Evolutionary conservation across 2,113 vertebrate genomes (phyloP).

Genomic region (Tor tambroides): DNA sequence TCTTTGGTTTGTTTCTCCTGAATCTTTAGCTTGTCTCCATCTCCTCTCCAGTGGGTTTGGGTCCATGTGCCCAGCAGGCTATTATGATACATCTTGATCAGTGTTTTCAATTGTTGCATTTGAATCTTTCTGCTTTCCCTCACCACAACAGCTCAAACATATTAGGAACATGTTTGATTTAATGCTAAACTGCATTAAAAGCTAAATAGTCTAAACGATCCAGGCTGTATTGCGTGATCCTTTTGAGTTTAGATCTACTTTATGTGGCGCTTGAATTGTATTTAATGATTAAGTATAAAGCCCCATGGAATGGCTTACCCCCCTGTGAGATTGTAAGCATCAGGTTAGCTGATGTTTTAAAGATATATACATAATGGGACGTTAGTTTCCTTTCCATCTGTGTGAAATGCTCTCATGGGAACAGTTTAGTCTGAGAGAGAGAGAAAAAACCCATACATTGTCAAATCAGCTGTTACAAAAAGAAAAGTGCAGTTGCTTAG

Average conservation of each 20-base stretch:
- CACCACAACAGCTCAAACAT: conserved; percentile 57
- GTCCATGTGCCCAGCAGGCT: conserved; percentile 31
- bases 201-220: conserved; percentile 47
- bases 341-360: conserved; percentile 45
- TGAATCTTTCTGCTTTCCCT: conserved; percentile 39
- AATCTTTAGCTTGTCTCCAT: background rate
- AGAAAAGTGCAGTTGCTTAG: conserved; percentile 22
- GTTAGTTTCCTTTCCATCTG: conserved; percentile 1
- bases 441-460: conserved; percentile 2
- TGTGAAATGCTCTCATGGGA: background rate
- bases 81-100: conserved; percentile 42
- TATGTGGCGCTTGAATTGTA: conserved; percentile 57
- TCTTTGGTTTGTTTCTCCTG: conserved; percentile 22
- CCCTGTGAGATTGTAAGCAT: conserved; percentile 15
- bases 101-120: conserved; percentile 48
- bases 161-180: conserved; percentile 66
- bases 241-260: conserved; percentile 54
- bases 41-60: conserved; percentile 22
- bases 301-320: conserved; percentile 6
- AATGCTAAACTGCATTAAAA: conserved; percentile 63
- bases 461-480: conserved; percentile 23
- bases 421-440: conserved; percentile 16
- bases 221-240: conserved; percentile 52
- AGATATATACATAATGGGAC: conserved; percentile 20
- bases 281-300: conserved; percentile 58